These are phyloP conservation scores for Pterobdella sp. DNA, from an alignment of 2,888 invertebrate species.

Conservation along the genomic window DNA sequence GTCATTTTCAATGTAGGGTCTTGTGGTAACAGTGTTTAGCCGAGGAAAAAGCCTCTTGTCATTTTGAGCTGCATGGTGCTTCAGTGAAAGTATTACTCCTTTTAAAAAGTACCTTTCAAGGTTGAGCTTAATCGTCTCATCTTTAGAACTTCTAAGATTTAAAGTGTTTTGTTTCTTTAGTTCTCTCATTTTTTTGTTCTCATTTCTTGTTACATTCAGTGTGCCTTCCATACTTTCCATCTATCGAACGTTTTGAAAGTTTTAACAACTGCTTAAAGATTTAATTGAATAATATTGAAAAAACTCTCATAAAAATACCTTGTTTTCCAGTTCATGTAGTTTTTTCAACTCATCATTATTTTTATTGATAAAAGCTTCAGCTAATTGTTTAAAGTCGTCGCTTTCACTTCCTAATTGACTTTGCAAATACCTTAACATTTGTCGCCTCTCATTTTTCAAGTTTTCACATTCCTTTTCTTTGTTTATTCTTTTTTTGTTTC, in stretches of 20 bases:
- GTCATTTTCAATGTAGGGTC: not conserved
- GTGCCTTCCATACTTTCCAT: not conserved
- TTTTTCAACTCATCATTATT: not conserved
- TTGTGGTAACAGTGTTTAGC: conserved; percentile 3
- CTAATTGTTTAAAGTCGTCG: not conserved
- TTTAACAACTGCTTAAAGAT: too few relatives aligned
- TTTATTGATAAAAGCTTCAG: not conserved
- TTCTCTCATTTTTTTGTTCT: not conserved
- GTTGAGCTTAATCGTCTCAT: not conserved
- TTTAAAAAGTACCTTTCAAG: not conserved
- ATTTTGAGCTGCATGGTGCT: not conserved
- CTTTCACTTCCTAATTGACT: not conserved
- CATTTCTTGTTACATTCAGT: not conserved
- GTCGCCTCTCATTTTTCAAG: not conserved
- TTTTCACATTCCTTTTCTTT: not conserved
- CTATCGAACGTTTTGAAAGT: not conserved
- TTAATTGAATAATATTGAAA: too few relatives aligned
- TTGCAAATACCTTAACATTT: not conserved
- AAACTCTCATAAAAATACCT: not conserved
- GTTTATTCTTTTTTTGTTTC: not conserved
- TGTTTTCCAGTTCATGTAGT: not conserved
- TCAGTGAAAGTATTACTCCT: not conserved
- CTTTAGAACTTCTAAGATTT: not conserved
- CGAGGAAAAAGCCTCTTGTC: not conserved
- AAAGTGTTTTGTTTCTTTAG: not conserved